Evolutionary conservation across 2,797 vertebrate genomes (phyloP).

Genomic region (Neosilurus hyrtlii): DNA sequence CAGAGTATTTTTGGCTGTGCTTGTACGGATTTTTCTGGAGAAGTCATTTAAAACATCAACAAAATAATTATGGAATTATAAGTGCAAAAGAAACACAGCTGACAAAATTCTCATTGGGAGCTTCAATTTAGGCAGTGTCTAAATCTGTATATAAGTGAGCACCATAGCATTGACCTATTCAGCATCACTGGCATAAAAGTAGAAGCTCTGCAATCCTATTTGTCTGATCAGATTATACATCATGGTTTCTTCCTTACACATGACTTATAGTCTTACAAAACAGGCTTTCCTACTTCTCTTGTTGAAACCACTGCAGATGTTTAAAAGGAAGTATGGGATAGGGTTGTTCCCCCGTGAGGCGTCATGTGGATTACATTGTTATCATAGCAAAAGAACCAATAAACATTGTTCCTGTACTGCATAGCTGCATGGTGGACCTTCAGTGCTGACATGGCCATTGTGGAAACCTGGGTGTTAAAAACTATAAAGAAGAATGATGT

Average conservation of each 20-base stretch:
- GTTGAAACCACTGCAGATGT: constrained; percentile 6
- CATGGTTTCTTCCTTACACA: neutral
- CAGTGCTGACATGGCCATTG: constrained; percentile 16
- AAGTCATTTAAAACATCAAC: too few species aligned
- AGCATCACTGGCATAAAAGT: neutral
- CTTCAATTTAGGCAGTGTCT: too few species aligned
- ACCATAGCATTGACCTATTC: too few species aligned
- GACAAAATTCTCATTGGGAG: too few species aligned
- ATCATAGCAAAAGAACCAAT: constrained; percentile 12
- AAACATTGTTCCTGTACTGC: constrained; percentile 4
- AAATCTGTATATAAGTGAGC: neutral
- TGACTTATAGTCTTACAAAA: neutral
- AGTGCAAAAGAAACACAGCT: too few species aligned
- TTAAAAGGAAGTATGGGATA: constrained; percentile 32
- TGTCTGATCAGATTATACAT: neutral
- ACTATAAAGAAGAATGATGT: constrained; percentile 1
- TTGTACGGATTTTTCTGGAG: too few species aligned
- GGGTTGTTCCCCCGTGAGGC: constrained; percentile 14
- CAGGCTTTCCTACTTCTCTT: constrained; percentile 19
- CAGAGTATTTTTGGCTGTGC: too few species aligned
- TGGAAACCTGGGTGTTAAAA: neutral
- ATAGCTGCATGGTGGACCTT: neutral
- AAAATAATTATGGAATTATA: too few species aligned
- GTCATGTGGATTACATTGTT: constrained; percentile 38
- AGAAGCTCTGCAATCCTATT: neutral